These are phyloP conservation scores for Subanguina moxae DNA, from an alignment of 1,140 invertebrate genomes.

Conservation along the genomic window DNA sequence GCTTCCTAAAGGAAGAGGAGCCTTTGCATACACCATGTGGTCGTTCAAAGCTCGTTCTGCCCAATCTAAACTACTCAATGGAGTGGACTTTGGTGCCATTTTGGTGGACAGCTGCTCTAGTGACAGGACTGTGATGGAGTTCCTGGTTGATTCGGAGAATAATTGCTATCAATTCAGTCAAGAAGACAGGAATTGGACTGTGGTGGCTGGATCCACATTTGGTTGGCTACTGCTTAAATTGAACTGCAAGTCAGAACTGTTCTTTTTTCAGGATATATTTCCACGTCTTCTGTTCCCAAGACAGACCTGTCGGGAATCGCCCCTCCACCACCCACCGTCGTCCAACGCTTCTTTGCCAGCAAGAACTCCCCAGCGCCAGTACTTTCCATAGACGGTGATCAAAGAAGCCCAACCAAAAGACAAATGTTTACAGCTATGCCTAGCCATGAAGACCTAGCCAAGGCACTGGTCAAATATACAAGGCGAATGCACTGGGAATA, in stretches of 20 bases:
- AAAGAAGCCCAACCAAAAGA: background rate
- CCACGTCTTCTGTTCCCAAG: conserved; percentile 14
- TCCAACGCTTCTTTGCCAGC: conserved; percentile 40
- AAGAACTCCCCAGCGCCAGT: conserved; percentile 33
- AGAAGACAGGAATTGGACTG: conserved; percentile 50
- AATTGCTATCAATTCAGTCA: conserved; percentile 51
- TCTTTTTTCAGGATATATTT: conserved; percentile 46
- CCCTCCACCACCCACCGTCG: conserved; percentile 15
- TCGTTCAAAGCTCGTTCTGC: background rate
- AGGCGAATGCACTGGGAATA: conserved; percentile 50
- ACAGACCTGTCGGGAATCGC: conserved; percentile 16
- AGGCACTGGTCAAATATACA: conserved; percentile 44
- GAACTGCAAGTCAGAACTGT: background rate
- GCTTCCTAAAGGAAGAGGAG: conserved; percentile 52
- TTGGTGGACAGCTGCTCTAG: conserved; percentile 48
- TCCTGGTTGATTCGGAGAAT: conserved; percentile 50
- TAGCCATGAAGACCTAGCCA: conserved; percentile 23
- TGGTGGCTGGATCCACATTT: conserved; percentile 52
- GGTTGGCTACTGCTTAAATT: conserved; percentile 21
- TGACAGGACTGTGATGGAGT: conserved; percentile 36
- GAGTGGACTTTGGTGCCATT: conserved; percentile 52
- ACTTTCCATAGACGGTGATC: conserved; percentile 31
- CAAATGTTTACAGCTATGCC: conserved; percentile 27
- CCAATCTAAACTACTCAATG: background rate
- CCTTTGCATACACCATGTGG: conserved; percentile 49